Base-by-base conservation (phyloP, 2,888 invertebrate species). In the Drosophila pegasa region DNA sequence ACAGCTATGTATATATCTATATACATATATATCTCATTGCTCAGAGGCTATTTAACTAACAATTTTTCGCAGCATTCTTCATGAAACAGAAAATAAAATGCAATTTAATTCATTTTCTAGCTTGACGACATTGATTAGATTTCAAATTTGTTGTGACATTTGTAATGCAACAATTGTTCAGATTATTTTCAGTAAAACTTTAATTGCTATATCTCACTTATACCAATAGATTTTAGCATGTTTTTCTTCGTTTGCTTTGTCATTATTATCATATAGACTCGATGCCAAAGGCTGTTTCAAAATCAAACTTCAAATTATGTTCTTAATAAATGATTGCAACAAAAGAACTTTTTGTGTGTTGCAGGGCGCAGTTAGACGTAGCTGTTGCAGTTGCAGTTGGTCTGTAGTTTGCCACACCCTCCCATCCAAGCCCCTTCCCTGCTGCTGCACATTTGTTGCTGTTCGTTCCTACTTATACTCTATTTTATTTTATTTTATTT, bases 21-120 rank as follows among this genome's bases (percentile, higher is more conserved):
- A 25, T 38, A 8, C 2, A 38, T 52, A 18, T 55, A 35, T 22
- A 16, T 52, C 35, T 31, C 7, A 40, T 37, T 54, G 56, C 45
- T 71, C 61, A 71, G 76, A 77, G 76, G 76, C 76, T 80, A 79
- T 55, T 63, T 62, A 31, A 55, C 54, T 37, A 40, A 52, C n/a
- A n/a, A 60, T 18, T 35, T 38, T 35, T 48, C 59, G 75, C 58
- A 12, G n/a, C 48, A 70, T 51, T 43, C 29, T 55, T 58, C 54
- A 59, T 59, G 18, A 63, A 40, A 48, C 10, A 38, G 33, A 31
- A 20, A 47, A 12, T 27, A 33, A 45, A 18, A 50, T 48, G 14
- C 12, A 10, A 29, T 29, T 18, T 12, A 20, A 7, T 14, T 3
- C 0, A 16, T 16, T 18, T 27, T 1, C 20, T 14, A 18, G 2